A percentile compares a stretch with the other conserved stretches of the same genome.
These are phyloP conservation scores for Clarias fuscus DNA, from an alignment of 2,797 vertebrate genomes.

Conservation along the genomic window DNA sequence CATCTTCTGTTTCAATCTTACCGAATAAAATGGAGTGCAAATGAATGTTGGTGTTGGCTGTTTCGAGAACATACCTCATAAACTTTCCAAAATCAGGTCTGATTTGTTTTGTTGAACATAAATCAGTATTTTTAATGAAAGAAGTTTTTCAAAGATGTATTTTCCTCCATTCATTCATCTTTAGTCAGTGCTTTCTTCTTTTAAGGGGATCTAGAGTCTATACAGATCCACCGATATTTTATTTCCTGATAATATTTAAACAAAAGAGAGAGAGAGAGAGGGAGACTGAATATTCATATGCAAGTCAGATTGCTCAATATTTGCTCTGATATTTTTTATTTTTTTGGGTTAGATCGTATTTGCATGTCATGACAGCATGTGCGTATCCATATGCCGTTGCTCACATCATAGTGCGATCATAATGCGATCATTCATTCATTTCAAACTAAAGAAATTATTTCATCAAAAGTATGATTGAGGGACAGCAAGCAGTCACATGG, in stretches of 20 bases:
- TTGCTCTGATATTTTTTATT: too few relatives aligned
- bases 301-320: too few relatives aligned
- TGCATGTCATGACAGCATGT: too few relatives aligned
- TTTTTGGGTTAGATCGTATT: too few relatives aligned
- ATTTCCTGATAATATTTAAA: neutral
- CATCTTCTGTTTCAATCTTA: slow-evolving; percentile 17
- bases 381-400: too few relatives aligned
- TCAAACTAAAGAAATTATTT: too few relatives aligned
- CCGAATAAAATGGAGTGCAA: neutral
- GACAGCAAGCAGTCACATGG: too few relatives aligned
- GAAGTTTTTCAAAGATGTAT: neutral
- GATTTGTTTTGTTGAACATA: neutral
- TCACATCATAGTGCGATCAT: too few relatives aligned
- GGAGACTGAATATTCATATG: too few relatives aligned
- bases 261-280: too few relatives aligned
- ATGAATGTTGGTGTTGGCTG: neutral
- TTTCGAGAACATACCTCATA: neutral
- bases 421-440: too few relatives aligned
- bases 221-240: neutral
- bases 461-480: too few relatives aligned
- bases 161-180: neutral
- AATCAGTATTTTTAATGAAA: neutral
- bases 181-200: neutral
- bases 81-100: neutral
- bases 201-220: neutral